Evolutionary conservation across 2,797 vertebrate species (phyloP).

Genomic region (Epinephelus coioides): DNA sequence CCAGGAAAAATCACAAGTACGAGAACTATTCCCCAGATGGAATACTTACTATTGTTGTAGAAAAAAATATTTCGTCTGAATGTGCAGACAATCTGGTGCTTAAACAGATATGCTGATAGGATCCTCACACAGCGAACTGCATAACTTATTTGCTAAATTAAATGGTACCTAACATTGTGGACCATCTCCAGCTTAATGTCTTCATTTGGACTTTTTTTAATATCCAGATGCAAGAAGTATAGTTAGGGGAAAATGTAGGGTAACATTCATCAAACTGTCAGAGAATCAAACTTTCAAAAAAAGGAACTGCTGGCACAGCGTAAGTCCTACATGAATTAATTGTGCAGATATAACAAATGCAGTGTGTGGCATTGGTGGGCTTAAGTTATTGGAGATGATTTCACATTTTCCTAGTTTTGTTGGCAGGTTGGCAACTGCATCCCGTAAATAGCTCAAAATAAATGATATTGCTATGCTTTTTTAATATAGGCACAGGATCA

Average conservation of each 20-base stretch:
- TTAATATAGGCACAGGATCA: no score
- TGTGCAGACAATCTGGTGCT: slow-evolving; percentile 43
- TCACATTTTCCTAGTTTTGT: slow-evolving; percentile 16
- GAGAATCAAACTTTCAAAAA: slow-evolving; percentile 24
- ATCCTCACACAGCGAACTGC: slow-evolving; percentile 35
- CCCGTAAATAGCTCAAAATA: not conserved
- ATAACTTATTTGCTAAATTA: slow-evolving; percentile 43
- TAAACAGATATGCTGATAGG: slow-evolving; percentile 31
- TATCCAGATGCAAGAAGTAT: slow-evolving; percentile 33
- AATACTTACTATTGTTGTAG: slow-evolving; percentile 26
- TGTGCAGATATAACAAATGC: slow-evolving; percentile 12
- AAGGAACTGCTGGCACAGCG: slow-evolving; percentile 46
- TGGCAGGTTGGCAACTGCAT: no score
- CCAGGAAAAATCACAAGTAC: slow-evolving; percentile 27
- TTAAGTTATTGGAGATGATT: slow-evolving; percentile 16
- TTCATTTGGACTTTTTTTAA: slow-evolving; percentile 55
- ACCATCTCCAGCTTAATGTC: slow-evolving; percentile 36
- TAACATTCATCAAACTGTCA: slow-evolving; percentile 62
- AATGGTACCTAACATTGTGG: slow-evolving; percentile 29
- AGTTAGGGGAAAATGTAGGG: slow-evolving; percentile 11
- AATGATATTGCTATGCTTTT: not conserved
- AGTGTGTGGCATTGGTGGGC: not conserved
- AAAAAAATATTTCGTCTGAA: slow-evolving; percentile 18
- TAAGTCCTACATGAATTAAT: slow-evolving; percentile 35
- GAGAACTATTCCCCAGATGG: slow-evolving; percentile 30